Percentiles rank a stretch among this genome's conserved stretches.
Conservation (phyloP, 2,888 invertebrate species). For the Lysandra coridon region DNA sequence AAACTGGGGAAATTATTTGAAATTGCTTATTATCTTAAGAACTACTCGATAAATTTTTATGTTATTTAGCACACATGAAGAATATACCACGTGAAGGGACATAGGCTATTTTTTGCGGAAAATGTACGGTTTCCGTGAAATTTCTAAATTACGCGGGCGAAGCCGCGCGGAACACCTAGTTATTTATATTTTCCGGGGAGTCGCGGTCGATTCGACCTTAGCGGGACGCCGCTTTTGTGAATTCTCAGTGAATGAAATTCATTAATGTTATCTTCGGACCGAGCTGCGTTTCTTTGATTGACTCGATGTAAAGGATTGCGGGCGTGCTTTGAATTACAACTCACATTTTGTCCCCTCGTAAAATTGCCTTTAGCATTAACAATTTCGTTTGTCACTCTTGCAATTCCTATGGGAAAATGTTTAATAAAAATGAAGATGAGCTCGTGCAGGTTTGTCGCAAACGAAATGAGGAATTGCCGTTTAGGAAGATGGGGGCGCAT, state of each 20-base stretch:
- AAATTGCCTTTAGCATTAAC: background rate
- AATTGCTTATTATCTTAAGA: too few species aligned
- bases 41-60: too few species aligned
- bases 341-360: background rate
- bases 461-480: slow-evolving; percentile 44
- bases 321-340: slow-evolving; percentile 28
- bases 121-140: too few species aligned
- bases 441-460: slow-evolving; percentile 27
- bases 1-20: too few species aligned
- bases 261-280: slow-evolving; percentile 60
- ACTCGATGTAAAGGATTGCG: slow-evolving; percentile 28
- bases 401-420: slow-evolving; percentile 17
- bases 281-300: slow-evolving; percentile 44
- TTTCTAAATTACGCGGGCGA: too few species aligned
- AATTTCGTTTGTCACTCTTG: background rate
- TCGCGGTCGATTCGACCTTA: slow-evolving; percentile 60
- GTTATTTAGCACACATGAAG: too few species aligned
- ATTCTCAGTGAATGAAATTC: slow-evolving; percentile 70
- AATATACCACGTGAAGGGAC: too few species aligned
- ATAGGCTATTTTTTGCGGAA: too few species aligned
- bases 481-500: slow-evolving; percentile 49
- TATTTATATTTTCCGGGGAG: slow-evolving; percentile 67
- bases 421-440: slow-evolving; percentile 16
- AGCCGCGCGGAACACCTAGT: slow-evolving; percentile 32
- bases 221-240: slow-evolving; percentile 63